These are phyloP conservation scores for Bryconaethiops microstoma DNA, from an alignment of 2,797 vertebrate species.

Conservation along the genomic window DNA sequence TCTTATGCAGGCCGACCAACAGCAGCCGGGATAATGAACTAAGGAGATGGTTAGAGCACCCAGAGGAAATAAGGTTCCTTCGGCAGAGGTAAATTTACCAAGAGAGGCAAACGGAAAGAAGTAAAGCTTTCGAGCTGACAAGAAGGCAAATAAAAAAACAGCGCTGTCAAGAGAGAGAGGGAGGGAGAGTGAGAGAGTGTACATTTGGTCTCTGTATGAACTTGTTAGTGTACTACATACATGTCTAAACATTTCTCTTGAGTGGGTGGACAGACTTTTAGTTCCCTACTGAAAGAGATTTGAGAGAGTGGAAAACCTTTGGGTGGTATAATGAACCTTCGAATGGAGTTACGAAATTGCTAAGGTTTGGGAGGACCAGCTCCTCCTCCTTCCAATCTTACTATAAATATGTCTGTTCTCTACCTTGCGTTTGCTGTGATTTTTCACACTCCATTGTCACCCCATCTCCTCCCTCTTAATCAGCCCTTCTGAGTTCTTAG, in stretches of 20 bases:
- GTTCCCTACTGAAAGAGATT: no score
- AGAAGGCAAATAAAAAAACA: constrained; percentile 35
- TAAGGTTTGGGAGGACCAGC: no score
- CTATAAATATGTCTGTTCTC: no score
- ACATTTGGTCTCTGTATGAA: not conserved
- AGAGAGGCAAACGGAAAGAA: constrained; percentile 42
- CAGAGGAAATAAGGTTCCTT: constrained; percentile 57
- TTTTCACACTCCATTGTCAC: no score
- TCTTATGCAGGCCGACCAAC: constrained; percentile 69
- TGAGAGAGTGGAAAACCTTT: no score
- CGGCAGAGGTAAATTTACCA: constrained; percentile 51
- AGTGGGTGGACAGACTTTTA: no score
- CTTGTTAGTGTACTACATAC: not conserved
- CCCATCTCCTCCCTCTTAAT: no score
- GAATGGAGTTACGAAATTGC: no score
- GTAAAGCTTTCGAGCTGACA: constrained; percentile 39
- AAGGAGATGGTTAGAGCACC: constrained; percentile 60
- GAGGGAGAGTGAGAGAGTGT: not conserved
- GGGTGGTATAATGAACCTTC: no score
- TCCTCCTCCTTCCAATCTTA: no score
- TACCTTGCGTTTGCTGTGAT: no score
- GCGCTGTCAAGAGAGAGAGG: not conserved
- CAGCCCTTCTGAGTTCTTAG: no score
- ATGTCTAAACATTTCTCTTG: not conserved
- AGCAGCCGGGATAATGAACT: constrained; percentile 75